Evolutionary conservation across 2,113 vertebrate species (phyloP).

Genomic region (Trinectes maculatus): DNA sequence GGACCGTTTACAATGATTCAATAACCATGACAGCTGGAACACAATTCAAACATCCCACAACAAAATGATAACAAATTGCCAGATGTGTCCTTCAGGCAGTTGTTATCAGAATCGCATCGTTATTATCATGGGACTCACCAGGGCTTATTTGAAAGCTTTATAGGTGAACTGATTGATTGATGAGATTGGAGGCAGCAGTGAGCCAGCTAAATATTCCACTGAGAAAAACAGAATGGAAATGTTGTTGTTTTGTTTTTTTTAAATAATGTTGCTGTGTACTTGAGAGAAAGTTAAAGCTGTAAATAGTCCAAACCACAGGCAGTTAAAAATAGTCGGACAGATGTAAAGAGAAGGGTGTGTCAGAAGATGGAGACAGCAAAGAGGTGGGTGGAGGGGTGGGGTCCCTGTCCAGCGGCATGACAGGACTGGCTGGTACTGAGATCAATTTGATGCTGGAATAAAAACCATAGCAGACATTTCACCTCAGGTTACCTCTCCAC

Average conservation of each 20-base stretch:
- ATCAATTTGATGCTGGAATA: slow-evolving; percentile 42
- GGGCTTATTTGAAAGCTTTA: slow-evolving; percentile 57
- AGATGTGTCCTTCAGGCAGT: slow-evolving; percentile 35
- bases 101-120: slow-evolving; percentile 14
- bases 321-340: slow-evolving; percentile 17
- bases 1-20: neutral
- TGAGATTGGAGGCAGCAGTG: slow-evolving; percentile 27
- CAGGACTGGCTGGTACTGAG: slow-evolving; percentile 27
- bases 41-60: slow-evolving; percentile 8
- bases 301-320: slow-evolving; percentile 39
- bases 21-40: neutral
- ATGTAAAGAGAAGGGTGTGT: slow-evolving; percentile 54
- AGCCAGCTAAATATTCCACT: slow-evolving; percentile 31
- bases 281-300: slow-evolving; percentile 34
- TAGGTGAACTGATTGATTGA: slow-evolving; percentile 63
- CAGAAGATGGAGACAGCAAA: slow-evolving; percentile 31
- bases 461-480: slow-evolving; percentile 57
- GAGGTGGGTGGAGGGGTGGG: too few species aligned
- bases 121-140: slow-evolving; percentile 18
- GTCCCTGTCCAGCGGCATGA: slow-evolving; percentile 49
- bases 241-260: slow-evolving; percentile 35
- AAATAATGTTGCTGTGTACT: slow-evolving; percentile 5
- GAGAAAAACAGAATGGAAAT: slow-evolving; percentile 29
- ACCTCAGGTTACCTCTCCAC: slow-evolving; percentile 50
- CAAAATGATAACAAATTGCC: slow-evolving; percentile 11